Percentiles rank a stretch among this genome's conserved stretches.
phyloP scores from a whole-genome alignment of 2,888 invertebrate species.

The Dryobotodes eremita region DNA sequence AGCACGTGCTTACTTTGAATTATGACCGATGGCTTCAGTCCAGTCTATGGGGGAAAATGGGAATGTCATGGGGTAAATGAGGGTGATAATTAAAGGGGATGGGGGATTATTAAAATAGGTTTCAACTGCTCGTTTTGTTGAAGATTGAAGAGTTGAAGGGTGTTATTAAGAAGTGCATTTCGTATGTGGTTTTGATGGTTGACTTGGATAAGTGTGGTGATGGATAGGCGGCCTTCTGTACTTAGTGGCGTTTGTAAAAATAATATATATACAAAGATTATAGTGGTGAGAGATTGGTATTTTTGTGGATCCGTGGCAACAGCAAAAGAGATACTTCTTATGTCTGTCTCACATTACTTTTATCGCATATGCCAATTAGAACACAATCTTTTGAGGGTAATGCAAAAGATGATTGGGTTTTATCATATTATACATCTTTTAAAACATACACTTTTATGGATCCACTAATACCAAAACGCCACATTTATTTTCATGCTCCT shows the following conservation, averaged over 20 bases:
- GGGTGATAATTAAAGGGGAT: slow-evolving; percentile 25
- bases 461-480: too few relatives aligned
- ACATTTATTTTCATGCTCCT: too few relatives aligned
- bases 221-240: not conserved
- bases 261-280: not conserved
- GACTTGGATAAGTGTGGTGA: slow-evolving; percentile 18
- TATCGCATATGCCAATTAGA: too few relatives aligned
- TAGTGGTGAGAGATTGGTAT: not conserved
- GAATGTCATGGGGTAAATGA: slow-evolving; percentile 3
- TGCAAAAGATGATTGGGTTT: too few relatives aligned
- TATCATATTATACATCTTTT: too few relatives aligned
- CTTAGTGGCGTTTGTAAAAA: too few relatives aligned
- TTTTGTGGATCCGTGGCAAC: not conserved
- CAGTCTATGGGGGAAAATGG: slow-evolving; percentile 10
- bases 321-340: not conserved
- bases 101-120: slow-evolving; percentile 31
- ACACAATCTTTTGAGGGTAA: too few relatives aligned
- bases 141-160: slow-evolving; percentile 45
- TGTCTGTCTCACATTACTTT: not conserved
- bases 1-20: slow-evolving; percentile 54
- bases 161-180: slow-evolving; percentile 35
- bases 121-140: slow-evolving; percentile 47
- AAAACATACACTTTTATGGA: too few relatives aligned
- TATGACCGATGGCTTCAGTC: slow-evolving; percentile 56
- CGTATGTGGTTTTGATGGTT: not conserved